Evolutionary conservation across 2,888 invertebrate species (phyloP).

Genomic region (Spilarctia lutea): DNA sequence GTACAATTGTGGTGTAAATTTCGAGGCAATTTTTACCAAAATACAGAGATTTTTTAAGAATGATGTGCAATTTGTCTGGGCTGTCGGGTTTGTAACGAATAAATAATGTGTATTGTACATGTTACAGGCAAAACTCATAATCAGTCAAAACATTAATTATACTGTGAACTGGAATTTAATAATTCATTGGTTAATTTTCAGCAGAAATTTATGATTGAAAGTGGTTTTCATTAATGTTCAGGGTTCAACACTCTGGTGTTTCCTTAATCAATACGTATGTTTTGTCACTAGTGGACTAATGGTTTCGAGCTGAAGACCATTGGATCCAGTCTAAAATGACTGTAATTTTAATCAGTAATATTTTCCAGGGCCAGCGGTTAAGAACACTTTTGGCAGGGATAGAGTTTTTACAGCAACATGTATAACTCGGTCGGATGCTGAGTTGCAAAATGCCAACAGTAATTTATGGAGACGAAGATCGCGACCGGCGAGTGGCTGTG

Average conservation of each 20-base stretch:
- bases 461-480: slow-evolving; percentile 18
- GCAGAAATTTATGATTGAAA: neutral
- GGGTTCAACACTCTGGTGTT: too few relatives aligned
- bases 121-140: neutral
- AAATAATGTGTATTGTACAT: slow-evolving; percentile 15
- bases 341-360: neutral
- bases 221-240: too few relatives aligned
- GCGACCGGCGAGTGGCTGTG: slow-evolving; percentile 9
- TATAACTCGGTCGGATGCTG: slow-evolving; percentile 11
- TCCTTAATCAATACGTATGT: too few relatives aligned
- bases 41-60: neutral
- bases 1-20: neutral
- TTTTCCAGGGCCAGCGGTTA: neutral
- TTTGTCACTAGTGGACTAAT: too few relatives aligned
- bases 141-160: neutral
- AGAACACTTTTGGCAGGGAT: neutral
- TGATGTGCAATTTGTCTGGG: slow-evolving; percentile 2
- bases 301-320: too few relatives aligned
- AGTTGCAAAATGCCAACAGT: slow-evolving; percentile 22
- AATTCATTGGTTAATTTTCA: neutral
- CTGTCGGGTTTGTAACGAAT: slow-evolving; percentile 2
- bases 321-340: neutral
- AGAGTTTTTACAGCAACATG: neutral
- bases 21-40: neutral
- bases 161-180: neutral